Base-by-base conservation (phyloP, 2,113 vertebrate species). In the Eira barbara region DNA sequence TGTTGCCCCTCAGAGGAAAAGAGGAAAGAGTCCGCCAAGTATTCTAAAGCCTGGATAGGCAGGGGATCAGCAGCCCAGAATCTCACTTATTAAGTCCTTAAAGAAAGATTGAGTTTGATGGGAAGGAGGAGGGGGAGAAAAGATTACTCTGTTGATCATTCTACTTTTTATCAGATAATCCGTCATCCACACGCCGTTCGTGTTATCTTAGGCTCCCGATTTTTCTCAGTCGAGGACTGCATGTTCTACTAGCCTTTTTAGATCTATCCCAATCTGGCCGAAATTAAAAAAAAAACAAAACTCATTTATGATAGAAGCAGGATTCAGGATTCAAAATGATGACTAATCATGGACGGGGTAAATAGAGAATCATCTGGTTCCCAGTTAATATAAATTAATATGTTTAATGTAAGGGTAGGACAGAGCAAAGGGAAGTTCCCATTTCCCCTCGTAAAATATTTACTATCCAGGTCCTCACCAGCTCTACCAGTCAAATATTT, bases 401-500 rank as follows among this genome's bases (percentile, higher is more conserved):
- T 96, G 91, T 97, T 94, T 95, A 88, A 97, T 85, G 59, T 90
- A 47, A 79, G 71, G 71, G 65, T 82, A 96, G 96, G 94, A 92
- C 47, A 92, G 83, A 97, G 49, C 27, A 81, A 78, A 76, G 52
- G 42, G n/a, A 71, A 94, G 76, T 95, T 98, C 15, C 83, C 76
- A 59, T 55, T 91, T 97, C 82, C 57, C 84, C 80, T 97, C 18
- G 17, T 96, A 91, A 94, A 98, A 93, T 97, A 97, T 96, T 95
- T 97, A 94, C 95, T 81, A 47, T 97, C 82, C 92, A 95, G 59
- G 65, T 69, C 36, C 49, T 96, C 81, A 65, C 7, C n/a, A 13
- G 71, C 42, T 86, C 45, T 12, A 59, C 88, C 80, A 42, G 87
- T 94, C 85, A 98, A 97, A 97, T 98, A 97, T 98, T 98, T 88